These are phyloP conservation scores for Callipepla squamata DNA, from an alignment of 2,113 vertebrate species.

Conservation along the genomic window DNA sequence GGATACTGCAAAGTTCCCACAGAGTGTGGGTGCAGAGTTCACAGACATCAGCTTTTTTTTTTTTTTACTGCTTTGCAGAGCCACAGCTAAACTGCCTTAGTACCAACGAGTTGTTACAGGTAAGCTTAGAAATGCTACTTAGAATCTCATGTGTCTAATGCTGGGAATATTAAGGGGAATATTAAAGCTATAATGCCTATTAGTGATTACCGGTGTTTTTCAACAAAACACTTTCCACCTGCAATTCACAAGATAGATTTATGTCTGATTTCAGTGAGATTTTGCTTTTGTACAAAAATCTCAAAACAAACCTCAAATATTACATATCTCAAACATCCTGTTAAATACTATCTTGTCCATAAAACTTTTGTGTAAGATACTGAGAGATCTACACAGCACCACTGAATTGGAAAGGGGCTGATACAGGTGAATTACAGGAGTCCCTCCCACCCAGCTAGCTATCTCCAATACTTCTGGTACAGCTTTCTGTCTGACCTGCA, in stretches of 20 bases:
- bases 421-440: not conserved
- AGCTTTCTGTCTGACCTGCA: not conserved
- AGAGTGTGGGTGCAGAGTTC: not conserved
- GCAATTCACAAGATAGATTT: not conserved
- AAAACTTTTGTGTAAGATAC: not conserved
- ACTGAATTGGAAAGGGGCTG: not conserved
- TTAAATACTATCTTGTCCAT: not conserved
- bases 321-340: not conserved
- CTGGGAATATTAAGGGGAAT: not conserved
- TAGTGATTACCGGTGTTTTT: constrained; percentile 1
- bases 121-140: not conserved
- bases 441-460: not conserved
- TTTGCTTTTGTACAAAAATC: constrained; percentile 21
- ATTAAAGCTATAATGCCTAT: not conserved
- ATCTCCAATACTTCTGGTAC: not conserved
- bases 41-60: not conserved
- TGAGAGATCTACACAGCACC: not conserved
- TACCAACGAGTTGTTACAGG: not conserved
- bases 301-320: not conserved
- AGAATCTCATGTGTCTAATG: not conserved
- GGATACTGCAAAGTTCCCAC: not conserved
- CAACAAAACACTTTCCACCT: not conserved
- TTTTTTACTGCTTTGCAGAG: not conserved
- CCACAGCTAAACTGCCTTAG: not conserved
- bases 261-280: not conserved